Evolutionary conservation across 2,797 vertebrate species (phyloP).

Genomic region (Yasuhikotakia modesta): DNA sequence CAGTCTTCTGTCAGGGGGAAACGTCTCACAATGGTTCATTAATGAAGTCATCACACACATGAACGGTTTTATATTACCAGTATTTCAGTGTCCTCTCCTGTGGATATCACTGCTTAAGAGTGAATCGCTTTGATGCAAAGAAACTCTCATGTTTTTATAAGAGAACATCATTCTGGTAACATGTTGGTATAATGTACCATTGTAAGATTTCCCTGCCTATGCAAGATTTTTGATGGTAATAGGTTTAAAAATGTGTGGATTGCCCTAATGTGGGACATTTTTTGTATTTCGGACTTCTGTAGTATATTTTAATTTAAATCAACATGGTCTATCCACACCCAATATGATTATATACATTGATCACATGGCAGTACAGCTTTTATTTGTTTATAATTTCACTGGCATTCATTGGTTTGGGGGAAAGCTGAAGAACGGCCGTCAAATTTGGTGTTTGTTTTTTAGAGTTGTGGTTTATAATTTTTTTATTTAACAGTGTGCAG

Average conservation of each 20-base stretch:
- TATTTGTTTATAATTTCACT: too few species aligned
- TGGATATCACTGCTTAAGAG: slow-evolving; percentile 34
- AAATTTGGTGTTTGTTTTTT: background rate
- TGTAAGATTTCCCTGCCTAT: background rate
- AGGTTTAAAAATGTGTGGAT: background rate
- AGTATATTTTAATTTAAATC: too few species aligned
- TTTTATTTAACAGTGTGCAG: background rate
- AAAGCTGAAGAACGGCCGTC: background rate
- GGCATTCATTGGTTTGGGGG: too few species aligned
- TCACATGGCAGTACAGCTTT: too few species aligned
- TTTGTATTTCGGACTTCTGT: too few species aligned
- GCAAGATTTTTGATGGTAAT: background rate
- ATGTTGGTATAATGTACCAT: slow-evolving; percentile 12
- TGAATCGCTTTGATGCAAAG: slow-evolving; percentile 30
- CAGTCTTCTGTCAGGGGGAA: slow-evolving; percentile 41
- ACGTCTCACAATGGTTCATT: slow-evolving; percentile 49
- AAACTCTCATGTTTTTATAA: background rate
- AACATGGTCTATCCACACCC: too few species aligned
- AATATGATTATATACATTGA: too few species aligned
- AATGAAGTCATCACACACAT: slow-evolving; percentile 58
- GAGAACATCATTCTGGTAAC: slow-evolving; percentile 54
- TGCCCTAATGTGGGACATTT: too few species aligned
- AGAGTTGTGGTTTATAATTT: background rate
- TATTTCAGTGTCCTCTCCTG: slow-evolving; percentile 49
- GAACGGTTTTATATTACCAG: slow-evolving; percentile 51